Evolutionary conservation across 1,140 invertebrate genomes (phyloP).

Genomic region (Berghia stephanieae): DNA sequence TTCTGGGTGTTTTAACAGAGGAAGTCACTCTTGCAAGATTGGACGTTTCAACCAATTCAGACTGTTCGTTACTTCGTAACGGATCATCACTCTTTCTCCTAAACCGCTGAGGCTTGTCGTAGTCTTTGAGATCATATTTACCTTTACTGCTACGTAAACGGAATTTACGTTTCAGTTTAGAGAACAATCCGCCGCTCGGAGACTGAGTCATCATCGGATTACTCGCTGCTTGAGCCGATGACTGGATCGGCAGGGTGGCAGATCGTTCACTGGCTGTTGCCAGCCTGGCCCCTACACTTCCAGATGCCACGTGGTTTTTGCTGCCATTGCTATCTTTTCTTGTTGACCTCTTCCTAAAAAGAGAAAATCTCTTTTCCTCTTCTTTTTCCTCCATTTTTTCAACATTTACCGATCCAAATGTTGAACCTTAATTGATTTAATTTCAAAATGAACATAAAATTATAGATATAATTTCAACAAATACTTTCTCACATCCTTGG

Average conservation of each 20-base stretch:
- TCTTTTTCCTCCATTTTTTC: constrained; percentile 17
- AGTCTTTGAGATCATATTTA: constrained; percentile 26
- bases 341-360: background rate
- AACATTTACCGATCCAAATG: background rate
- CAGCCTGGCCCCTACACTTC: background rate
- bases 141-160: constrained; percentile 30
- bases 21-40: background rate
- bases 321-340: constrained; percentile 18
- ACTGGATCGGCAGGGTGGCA: constrained; percentile 16
- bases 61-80: background rate
- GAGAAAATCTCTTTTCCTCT: too few species aligned
- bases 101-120: background rate
- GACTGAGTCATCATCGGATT: constrained; percentile 16
- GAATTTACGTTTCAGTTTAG: constrained; percentile 23
- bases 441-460: too few species aligned
- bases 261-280: background rate
- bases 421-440: too few species aligned
- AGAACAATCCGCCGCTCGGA: constrained; percentile 24
- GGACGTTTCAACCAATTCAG: background rate
- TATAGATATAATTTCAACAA: too few species aligned
- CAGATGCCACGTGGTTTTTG: background rate
- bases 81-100: constrained; percentile 28
- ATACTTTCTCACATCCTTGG: too few species aligned
- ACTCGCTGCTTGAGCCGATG: background rate
- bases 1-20: constrained; percentile 28